Conservation (phyloP, 2,797 vertebrate genomes). For the Rachycentron canadum region DNA sequence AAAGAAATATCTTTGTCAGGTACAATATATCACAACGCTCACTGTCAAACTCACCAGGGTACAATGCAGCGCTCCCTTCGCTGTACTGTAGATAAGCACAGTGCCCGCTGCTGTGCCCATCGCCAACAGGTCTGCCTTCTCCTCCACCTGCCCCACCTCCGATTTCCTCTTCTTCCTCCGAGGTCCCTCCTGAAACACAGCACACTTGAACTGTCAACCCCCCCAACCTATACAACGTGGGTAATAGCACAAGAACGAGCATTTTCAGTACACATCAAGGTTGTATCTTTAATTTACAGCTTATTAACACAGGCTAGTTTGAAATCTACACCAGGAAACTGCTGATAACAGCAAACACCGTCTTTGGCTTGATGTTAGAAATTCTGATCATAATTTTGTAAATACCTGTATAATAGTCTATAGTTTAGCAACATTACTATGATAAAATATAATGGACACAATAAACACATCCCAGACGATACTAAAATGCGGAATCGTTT, state of each 20-base stretch:
- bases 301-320: background rate
- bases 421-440: rapidly evolving
- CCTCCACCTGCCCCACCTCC: conserved; percentile 84
- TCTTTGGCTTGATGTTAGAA: rapidly evolving
- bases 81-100: conserved; percentile 95
- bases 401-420: background rate
- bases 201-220: background rate
- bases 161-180: conserved; percentile 99
- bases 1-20: background rate
- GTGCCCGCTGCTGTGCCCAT: conserved; percentile 97
- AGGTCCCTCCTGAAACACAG: conserved; percentile 90
- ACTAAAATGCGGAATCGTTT: rapidly evolving
- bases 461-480: rapidly evolving
- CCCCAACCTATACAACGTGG: no score
- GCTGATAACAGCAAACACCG: background rate
- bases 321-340: background rate
- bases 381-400: background rate
- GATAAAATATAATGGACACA: no score
- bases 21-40: background rate
- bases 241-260: background rate
- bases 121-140: conserved; percentile 92
- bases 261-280: background rate
- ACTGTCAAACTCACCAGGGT: conserved; percentile 89
- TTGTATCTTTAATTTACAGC: background rate
- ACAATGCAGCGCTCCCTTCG: conserved; percentile 94